Conservation (phyloP, 2,113 vertebrate genomes). For the Ameiurus melas region DNA sequence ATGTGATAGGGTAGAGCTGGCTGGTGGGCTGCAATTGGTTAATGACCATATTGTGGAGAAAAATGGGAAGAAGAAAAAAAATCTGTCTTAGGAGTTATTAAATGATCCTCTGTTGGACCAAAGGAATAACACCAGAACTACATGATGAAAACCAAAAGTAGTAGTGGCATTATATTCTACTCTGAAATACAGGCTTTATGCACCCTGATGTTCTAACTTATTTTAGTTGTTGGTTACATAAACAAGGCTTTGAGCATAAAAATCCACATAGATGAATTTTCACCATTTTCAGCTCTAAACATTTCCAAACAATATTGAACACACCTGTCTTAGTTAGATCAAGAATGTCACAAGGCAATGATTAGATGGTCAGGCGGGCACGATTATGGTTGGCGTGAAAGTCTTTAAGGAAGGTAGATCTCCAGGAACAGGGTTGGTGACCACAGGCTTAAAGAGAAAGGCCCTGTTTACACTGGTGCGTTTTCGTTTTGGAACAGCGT, state of each 20-base stretch:
- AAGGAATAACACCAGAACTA: background rate
- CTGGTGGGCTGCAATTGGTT: background rate
- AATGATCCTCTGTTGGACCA: background rate
- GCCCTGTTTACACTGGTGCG: too few species aligned
- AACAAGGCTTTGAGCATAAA: background rate
- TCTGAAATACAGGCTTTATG: background rate
- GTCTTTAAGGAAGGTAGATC: too few species aligned
- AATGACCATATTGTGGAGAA: background rate
- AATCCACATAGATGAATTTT: background rate
- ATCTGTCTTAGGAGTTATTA: background rate
- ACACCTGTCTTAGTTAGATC: too few species aligned
- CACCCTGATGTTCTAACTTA: background rate
- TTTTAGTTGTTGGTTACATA: background rate
- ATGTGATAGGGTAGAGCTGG: background rate
- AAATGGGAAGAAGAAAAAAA: background rate
- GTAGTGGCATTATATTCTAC: background rate
- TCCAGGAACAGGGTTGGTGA: too few species aligned
- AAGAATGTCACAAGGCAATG: too few species aligned
- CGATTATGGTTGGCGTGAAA: too few species aligned
- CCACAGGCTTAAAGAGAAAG: too few species aligned
- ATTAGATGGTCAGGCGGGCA: too few species aligned
- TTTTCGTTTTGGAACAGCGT: too few species aligned
- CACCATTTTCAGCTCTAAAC: background rate
- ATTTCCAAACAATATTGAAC: too few species aligned
- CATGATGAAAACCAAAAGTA: background rate